phyloP scores from a whole-genome alignment of 1,140 invertebrate genomes.

The Acromyrmex heyeri region DNA sequence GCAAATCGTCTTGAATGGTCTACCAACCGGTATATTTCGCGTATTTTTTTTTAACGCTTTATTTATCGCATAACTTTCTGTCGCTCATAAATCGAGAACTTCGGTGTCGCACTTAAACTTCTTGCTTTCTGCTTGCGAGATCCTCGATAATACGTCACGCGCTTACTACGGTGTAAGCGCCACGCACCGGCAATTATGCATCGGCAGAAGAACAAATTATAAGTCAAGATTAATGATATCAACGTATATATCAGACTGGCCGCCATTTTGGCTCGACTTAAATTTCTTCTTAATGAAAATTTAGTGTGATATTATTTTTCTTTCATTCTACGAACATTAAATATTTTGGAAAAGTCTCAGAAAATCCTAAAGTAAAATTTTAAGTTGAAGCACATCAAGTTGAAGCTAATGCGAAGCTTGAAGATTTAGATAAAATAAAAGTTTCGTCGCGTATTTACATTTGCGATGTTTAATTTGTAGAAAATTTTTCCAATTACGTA shows the following conservation, averaged over 20 bases:
- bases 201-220: slow-evolving; percentile 35
- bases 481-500: slow-evolving; percentile 5
- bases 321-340: not conserved
- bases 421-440: slow-evolving; percentile 1
- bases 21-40: not conserved
- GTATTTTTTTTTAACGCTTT: slow-evolving; percentile 12
- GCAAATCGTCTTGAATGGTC: slow-evolving; percentile 34
- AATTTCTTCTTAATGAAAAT: not conserved
- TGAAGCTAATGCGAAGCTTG: not conserved
- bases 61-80: slow-evolving; percentile 58
- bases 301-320: slow-evolving; percentile 21
- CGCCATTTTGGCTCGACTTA: not conserved
- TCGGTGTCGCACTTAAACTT: slow-evolving; percentile 36
- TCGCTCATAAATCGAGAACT: slow-evolving; percentile 56
- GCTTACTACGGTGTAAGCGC: not conserved
- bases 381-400: not conserved
- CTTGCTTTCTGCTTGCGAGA: slow-evolving; percentile 33
- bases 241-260: not conserved
- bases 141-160: slow-evolving; percentile 26
- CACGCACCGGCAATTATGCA: slow-evolving; percentile 31
- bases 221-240: not conserved
- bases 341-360: not conserved
- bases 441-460: not conserved
- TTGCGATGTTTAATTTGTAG: not conserved
- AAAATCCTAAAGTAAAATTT: not conserved